phyloP scores from a whole-genome alignment of 53 echinoderm and acorn worm genomes.

The Henricia sp. region DNA sequence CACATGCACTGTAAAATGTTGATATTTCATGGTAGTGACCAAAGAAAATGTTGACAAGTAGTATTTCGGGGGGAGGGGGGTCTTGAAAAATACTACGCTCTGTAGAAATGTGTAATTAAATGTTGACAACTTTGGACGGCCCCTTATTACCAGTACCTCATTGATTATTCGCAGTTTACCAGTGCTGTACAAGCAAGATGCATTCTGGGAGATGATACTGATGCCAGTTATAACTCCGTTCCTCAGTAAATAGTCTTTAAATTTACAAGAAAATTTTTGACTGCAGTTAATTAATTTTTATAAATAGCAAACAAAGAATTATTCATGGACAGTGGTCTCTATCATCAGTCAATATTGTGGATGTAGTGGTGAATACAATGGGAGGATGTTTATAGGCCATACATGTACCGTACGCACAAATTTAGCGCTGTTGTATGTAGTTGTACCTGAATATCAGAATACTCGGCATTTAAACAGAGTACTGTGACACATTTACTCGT shows the following conservation, averaged over 20 bases:
- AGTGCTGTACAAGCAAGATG: constrained; percentile 42
- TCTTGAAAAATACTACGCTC: too few species aligned
- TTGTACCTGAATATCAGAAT: too few species aligned
- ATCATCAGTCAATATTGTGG: not conserved
- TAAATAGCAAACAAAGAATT: not conserved
- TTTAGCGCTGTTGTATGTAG: too few species aligned
- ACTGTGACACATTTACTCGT: too few species aligned
- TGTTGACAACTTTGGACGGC: too few species aligned
- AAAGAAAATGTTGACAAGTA: too few species aligned
- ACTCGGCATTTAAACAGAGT: too few species aligned
- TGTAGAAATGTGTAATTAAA: too few species aligned
- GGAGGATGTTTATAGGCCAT: not conserved
- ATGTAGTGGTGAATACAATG: not conserved
- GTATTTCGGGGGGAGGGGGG: too few species aligned
- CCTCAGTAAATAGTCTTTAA: constrained; percentile 41
- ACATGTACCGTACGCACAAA: too few species aligned
- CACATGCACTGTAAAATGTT: too few species aligned
- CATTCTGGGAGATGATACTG: constrained; percentile 41
- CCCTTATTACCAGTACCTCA: constrained; percentile 24
- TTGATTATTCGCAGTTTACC: constrained; percentile 23
- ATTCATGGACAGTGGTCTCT: not conserved
- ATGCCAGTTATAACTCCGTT: constrained; percentile 44
- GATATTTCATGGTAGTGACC: too few species aligned
- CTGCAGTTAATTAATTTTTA: not conserved
- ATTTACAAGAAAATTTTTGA: not conserved